Conservation (phyloP, 2,888 invertebrate species). For the Agriotes lineatus region DNA sequence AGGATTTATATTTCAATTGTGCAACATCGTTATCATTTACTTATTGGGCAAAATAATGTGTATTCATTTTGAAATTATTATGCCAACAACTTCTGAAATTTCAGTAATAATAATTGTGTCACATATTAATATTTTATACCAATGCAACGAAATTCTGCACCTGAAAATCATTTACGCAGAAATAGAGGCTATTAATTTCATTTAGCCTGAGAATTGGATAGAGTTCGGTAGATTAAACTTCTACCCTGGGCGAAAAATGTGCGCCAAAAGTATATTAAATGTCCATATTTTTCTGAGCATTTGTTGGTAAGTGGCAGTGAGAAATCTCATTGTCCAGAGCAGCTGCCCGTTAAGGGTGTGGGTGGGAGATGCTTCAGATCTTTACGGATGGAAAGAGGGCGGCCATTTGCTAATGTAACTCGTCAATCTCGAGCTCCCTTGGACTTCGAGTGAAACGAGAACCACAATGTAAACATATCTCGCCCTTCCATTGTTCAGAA, state of each 20-base stretch:
- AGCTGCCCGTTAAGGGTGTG: constrained; percentile 55
- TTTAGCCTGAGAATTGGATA: background rate
- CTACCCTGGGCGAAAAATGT: background rate
- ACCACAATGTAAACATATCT: constrained; percentile 57
- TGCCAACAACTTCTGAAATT: no score
- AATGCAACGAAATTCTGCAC: no score
- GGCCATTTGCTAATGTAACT: constrained; percentile 65
- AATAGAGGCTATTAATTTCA: no score
- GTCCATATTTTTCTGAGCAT: constrained; percentile 21
- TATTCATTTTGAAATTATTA: no score
- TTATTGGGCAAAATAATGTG: no score
- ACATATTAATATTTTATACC: no score
- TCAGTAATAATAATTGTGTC: no score
- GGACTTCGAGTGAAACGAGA: constrained; percentile 46
- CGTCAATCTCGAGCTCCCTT: constrained; percentile 60
- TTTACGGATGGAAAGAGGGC: constrained; percentile 46
- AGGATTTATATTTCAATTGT: no score
- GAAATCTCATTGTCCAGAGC: constrained; percentile 61
- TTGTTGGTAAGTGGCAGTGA: constrained; percentile 51
- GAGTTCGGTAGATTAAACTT: background rate
- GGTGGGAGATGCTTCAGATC: constrained; percentile 32
- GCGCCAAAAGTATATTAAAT: constrained; percentile 1
- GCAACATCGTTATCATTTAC: no score
- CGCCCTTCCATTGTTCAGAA: constrained; percentile 56
- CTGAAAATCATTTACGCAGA: no score